Percentiles rank a stretch among this genome's conserved stretches.
phyloP scores from a whole-genome alignment of 2,888 invertebrate species.

The Leucophenga montana region DNA sequence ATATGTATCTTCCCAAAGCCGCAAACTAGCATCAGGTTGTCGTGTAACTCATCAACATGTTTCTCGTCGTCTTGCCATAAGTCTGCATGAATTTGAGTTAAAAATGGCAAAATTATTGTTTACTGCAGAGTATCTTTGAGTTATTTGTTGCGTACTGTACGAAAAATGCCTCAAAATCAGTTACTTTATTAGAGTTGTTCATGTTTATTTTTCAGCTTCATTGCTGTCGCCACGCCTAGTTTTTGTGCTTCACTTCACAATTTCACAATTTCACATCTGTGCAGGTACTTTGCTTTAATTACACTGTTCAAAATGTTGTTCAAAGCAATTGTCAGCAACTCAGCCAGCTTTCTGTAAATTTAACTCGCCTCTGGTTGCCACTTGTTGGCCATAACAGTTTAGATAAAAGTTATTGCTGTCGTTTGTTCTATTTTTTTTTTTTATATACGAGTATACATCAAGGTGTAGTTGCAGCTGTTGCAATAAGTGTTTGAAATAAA shows the following conservation, averaged over 20 bases:
- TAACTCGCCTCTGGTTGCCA: background rate
- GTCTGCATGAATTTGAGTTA: too few relatives aligned
- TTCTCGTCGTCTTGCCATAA: background rate
- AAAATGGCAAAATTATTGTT: background rate
- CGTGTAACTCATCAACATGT: background rate
- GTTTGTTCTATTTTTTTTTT: background rate
- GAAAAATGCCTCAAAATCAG: background rate
- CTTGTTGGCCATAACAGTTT: slow-evolving; percentile 6
- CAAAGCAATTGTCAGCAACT: slow-evolving; percentile 4
- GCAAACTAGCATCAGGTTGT: background rate
- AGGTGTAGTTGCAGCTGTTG: too few relatives aligned
- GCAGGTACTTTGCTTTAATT: background rate
- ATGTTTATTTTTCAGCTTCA: slow-evolving; percentile 2
- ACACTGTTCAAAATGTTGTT: background rate
- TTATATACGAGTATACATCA: too few relatives aligned
- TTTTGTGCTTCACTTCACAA: background rate
- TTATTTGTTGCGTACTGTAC: background rate
- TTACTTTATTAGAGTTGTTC: slow-evolving; percentile 4
- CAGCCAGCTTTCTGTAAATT: background rate
- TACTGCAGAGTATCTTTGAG: background rate
- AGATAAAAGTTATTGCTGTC: slow-evolving; percentile 3
- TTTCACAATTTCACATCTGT: too few relatives aligned
- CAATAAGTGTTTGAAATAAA: too few relatives aligned
- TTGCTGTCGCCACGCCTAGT: background rate
- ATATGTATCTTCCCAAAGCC: background rate